Percentiles rank a stretch among this genome's conserved stretches.
Conservation (phyloP, 30 jellyfish, hydroid and myxozoan genomes). For the Aurelia aurita region DNA sequence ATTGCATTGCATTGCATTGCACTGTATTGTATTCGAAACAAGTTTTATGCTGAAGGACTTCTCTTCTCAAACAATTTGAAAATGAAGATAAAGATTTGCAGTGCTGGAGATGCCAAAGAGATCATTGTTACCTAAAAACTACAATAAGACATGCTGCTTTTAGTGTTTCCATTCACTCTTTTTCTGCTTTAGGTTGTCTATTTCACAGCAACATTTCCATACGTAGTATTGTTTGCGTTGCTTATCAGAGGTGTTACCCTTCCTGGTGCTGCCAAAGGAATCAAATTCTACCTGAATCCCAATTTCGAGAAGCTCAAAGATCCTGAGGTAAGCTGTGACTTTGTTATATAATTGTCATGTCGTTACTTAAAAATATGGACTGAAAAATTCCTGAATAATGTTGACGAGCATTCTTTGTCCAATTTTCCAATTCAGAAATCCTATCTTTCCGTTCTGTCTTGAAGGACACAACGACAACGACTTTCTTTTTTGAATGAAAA, state of each 20-base stretch:
- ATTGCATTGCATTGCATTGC: too few species aligned
- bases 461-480: too few species aligned
- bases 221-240: constrained; percentile 75
- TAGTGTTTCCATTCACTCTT: not conserved
- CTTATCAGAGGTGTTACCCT: constrained; percentile 83
- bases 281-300: constrained; percentile 70
- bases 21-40: too few species aligned
- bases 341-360: not conserved
- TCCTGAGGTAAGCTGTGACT: constrained; percentile 62
- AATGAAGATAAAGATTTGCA: too few species aligned
- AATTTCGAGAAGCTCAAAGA: constrained; percentile 71
- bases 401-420: too few species aligned
- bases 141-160: not conserved
- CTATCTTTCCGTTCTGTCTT: too few species aligned
- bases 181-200: constrained; percentile 72
- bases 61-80: too few species aligned
- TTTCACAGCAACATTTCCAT: constrained; percentile 90
- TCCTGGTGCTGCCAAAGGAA: constrained; percentile 75
- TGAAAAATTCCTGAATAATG: not conserved
- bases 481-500: too few species aligned
- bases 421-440: too few species aligned
- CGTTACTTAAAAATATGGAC: not conserved
- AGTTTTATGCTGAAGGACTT: too few species aligned
- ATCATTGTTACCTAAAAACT: not conserved
- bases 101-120: not conserved